Evolutionary conservation across 2,888 invertebrate genomes (phyloP).

Genomic region (Cremastobaeus sp.): DNA sequence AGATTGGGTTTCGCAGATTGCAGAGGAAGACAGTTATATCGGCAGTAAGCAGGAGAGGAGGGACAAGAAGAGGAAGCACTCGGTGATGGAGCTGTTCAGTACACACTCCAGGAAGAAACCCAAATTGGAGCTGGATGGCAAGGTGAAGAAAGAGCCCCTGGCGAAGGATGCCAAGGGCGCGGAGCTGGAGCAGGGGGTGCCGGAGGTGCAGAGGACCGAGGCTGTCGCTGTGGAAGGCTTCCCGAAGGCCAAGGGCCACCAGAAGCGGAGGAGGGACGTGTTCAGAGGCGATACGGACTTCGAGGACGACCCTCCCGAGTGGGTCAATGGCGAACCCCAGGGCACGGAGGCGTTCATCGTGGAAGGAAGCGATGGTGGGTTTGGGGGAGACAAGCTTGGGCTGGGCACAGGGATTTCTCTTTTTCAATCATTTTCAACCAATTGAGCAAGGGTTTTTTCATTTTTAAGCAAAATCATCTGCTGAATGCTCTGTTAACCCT

Average conservation of each 20-base stretch:
- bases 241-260: slow-evolving; percentile 65
- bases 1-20: slow-evolving; percentile 19
- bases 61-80: slow-evolving; percentile 84
- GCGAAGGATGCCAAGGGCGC: slow-evolving; percentile 64
- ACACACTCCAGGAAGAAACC: slow-evolving; percentile 79
- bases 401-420: too few species aligned
- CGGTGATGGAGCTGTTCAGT: slow-evolving; percentile 84
- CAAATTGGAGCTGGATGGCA: slow-evolving; percentile 66
- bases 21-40: slow-evolving; percentile 69
- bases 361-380: slow-evolving; percentile 73
- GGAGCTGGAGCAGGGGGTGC: slow-evolving; percentile 54
- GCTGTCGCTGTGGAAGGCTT: too few species aligned
- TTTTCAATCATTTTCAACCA: too few species aligned
- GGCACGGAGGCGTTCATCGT: slow-evolving; percentile 75
- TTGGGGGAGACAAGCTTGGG: too few species aligned
- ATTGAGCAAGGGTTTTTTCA: too few species aligned
- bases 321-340: slow-evolving; percentile 75
- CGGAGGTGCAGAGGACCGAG: slow-evolving; percentile 31
- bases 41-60: slow-evolving; percentile 85
- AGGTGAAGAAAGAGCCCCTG: slow-evolving; percentile 66
- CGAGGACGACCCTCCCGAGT: slow-evolving; percentile 73
- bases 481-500: too few species aligned
- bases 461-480: too few species aligned
- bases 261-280: slow-evolving; percentile 69
- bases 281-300: slow-evolving; percentile 67